These are phyloP conservation scores for Drosophila formosana DNA, from an alignment of 2,888 invertebrate genomes.

Conservation along the genomic window DNA sequence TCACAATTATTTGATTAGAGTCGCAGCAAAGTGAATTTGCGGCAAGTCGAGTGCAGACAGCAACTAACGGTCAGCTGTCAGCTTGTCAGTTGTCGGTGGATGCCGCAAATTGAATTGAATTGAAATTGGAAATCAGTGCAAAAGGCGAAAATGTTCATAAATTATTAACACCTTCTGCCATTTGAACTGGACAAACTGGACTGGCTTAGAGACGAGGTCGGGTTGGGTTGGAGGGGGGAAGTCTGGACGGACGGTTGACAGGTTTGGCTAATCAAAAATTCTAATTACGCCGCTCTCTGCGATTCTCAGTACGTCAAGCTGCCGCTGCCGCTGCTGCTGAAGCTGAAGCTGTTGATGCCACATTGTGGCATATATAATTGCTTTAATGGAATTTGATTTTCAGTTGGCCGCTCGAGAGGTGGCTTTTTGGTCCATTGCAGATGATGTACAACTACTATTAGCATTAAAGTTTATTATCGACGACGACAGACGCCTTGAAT, in stretches of 20 bases:
- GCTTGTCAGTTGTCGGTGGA: slow-evolving; percentile 8
- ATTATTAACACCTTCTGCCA: slow-evolving; percentile 82
- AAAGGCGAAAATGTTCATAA: slow-evolving; percentile 64
- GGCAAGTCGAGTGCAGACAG: slow-evolving; percentile 32
- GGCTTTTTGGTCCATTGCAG: slow-evolving; percentile 73
- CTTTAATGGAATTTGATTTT: slow-evolving; percentile 81
- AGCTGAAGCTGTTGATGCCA: slow-evolving; percentile 5
- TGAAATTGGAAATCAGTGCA: slow-evolving; percentile 77
- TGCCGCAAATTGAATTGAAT: slow-evolving; percentile 56
- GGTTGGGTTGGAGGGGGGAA: not conserved
- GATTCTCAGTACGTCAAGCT: slow-evolving; percentile 28
- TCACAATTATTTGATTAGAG: slow-evolving; percentile 50
- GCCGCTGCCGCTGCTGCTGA: not conserved
- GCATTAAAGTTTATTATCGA: slow-evolving; percentile 83
- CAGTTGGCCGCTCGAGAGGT: slow-evolving; percentile 22
- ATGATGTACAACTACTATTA: slow-evolving; percentile 83
- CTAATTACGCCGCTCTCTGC: slow-evolving; percentile 61
- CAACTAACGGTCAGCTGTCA: slow-evolving; percentile 50
- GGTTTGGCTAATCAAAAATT: slow-evolving; percentile 65
- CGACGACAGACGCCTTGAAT: slow-evolving; percentile 68
- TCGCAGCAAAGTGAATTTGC: slow-evolving; percentile 14
- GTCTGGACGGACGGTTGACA: slow-evolving; percentile 11
- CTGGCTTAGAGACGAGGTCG: not conserved
- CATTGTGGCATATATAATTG: slow-evolving; percentile 68
- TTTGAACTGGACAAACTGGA: slow-evolving; percentile 81